Conservation (phyloP, 92 coral and sea anemone species). For the Umimayanthus chanpuru region DNA sequence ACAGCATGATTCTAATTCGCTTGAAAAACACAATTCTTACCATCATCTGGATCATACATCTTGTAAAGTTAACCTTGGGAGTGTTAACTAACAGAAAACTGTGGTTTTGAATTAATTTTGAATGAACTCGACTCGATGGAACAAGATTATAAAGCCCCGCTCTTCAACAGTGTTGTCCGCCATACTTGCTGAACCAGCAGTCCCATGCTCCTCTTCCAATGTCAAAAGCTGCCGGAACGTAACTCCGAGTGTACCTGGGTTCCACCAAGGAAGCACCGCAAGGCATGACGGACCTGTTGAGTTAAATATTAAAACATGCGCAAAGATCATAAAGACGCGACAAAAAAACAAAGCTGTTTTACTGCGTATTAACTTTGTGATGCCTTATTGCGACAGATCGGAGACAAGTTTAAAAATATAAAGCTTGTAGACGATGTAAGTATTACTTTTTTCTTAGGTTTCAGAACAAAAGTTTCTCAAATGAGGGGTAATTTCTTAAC, state of each 20-base stretch:
- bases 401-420: neutral
- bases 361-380: slow-evolving; percentile 9
- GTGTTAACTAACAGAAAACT: slow-evolving; percentile 1
- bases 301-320: slow-evolving; percentile 16
- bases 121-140: neutral
- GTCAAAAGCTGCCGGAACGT: neutral
- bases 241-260: slow-evolving; percentile 18
- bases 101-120: neutral
- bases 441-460: neutral
- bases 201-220: neutral
- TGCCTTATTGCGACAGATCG: slow-evolving; percentile 21
- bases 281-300: slow-evolving; percentile 17
- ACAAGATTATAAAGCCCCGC: neutral
- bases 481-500: neutral
- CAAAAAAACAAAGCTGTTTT: slow-evolving; percentile 19
- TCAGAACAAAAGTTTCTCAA: neutral
- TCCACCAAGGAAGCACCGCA: slow-evolving; percentile 14
- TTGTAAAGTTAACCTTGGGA: neutral
- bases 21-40: slow-evolving; percentile 59
- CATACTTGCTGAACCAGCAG: slow-evolving; percentile 42
- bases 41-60: slow-evolving; percentile 96
- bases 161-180: neutral
- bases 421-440: slow-evolving; percentile 15
- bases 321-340: slow-evolving; percentile 39
- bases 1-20: too few relatives aligned